A percentile compares a stretch with the other conserved stretches of the same genome.
These are phyloP conservation scores for Acanthurus tractus DNA, from an alignment of 2,797 vertebrate genomes.

Conservation along the genomic window DNA sequence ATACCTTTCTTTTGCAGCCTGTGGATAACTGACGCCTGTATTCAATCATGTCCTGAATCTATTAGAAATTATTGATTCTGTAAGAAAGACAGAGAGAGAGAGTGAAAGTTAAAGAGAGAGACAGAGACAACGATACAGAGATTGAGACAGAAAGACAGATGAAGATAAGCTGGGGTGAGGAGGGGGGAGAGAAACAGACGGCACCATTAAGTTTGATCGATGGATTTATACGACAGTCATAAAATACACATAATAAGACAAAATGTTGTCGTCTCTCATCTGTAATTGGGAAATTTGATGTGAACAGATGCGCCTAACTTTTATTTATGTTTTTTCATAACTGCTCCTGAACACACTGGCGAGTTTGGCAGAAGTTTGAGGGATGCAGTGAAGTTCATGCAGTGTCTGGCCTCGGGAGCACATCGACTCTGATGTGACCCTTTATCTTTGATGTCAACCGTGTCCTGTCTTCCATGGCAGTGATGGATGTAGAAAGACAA, in stretches of 20 bases:
- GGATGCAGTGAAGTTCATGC: conserved; percentile 16
- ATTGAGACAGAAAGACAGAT: conserved; percentile 3
- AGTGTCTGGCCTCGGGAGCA: conserved; percentile 4
- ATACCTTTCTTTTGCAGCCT: conserved; percentile 73
- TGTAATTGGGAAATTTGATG: conserved; percentile 40
- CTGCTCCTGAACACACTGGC: conserved; percentile 30
- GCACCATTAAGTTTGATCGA: conserved; percentile 27
- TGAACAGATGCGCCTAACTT: background rate
- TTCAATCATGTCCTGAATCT: conserved; percentile 83
- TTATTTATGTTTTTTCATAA: conserved; percentile 13
- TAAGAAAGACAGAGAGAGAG: conserved; percentile 28
- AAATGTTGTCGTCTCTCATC: conserved; percentile 40
- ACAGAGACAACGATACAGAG: conserved; percentile 14
- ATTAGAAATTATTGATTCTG: conserved; percentile 85
- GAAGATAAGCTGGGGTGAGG: conserved; percentile 42
- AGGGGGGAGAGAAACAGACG: conserved; percentile 24
- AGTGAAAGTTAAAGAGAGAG: conserved; percentile 11
- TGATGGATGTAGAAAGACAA: conserved; percentile 64
- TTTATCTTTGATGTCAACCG: conserved; percentile 50
- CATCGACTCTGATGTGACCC: conserved; percentile 48
- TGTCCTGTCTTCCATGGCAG: conserved; percentile 50
- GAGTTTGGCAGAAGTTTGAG: conserved; percentile 48
- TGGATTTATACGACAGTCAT: too few relatives aligned
- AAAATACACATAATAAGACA: too few relatives aligned
- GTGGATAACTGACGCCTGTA: conserved; percentile 71